phyloP scores from a whole-genome alignment of 2,113 vertebrate genomes.

The Orientallactaga bullata region DNA sequence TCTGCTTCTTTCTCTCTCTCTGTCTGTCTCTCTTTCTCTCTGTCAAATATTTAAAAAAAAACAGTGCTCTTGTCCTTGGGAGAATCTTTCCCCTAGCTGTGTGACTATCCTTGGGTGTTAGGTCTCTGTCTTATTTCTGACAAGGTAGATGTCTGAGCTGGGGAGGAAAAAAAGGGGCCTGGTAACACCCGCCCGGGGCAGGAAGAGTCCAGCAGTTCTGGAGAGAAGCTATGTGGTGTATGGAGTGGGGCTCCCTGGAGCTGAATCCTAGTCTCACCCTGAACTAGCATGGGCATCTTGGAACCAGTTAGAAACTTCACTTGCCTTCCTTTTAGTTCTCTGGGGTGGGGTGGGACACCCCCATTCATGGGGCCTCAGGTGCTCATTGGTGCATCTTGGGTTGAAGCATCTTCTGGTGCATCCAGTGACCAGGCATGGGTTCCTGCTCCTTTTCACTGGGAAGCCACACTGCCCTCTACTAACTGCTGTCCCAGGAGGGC shows the following conservation, averaged over 20 bases:
- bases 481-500: not conserved
- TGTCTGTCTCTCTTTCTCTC: too few relatives aligned
- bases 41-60: too few relatives aligned
- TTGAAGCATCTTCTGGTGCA: not conserved
- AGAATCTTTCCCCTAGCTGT: constrained; percentile 18
- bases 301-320: constrained; percentile 17
- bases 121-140: not conserved
- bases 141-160: not conserved
- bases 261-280: not conserved
- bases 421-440: not conserved
- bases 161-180: not conserved
- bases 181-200: not conserved
- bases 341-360: not conserved
- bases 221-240: not conserved
- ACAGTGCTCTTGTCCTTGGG: not conserved
- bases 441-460: not conserved
- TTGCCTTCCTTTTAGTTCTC: not conserved
- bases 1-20: too few relatives aligned
- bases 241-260: not conserved
- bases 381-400: not conserved
- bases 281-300: not conserved
- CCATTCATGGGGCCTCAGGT: not conserved
- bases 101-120: too few relatives aligned
- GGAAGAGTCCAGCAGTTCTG: not conserved
- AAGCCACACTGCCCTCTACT: not conserved